Base-by-base conservation (phyloP, 30 jellyfish, hydroid and myxozoan species). In the Euphysa ruthae region DNA sequence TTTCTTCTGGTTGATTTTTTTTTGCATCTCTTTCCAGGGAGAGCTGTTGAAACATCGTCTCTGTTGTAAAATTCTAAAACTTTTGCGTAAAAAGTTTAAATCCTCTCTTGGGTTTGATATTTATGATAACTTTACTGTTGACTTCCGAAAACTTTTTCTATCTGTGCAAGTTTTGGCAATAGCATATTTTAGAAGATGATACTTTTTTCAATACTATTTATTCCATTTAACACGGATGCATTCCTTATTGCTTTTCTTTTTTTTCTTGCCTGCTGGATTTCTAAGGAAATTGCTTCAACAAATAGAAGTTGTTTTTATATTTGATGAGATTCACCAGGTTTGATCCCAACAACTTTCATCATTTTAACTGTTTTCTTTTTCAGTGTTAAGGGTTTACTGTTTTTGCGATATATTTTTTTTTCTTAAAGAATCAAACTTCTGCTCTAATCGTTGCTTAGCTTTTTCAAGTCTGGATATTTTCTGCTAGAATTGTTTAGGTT, bases 401-500 rank as follows among this genome's bases (percentile, higher is more conserved):
- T n/a, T n/a, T n/a, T n/a, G n/a, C n/a, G n/a, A n/a, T n/a, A n/a
- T n/a, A n/a, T n/a, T n/a, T 38, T 38, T 38, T 38, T 38, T 38
- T n/a, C 54, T 38, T 38, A 38, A 38, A 13, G 54, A 38, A 38
- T 38, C 54, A 38, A 13, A 38, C 54, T 38, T 38, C n/a, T 12
- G n/a, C 54, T n/a, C 54, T 12, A 38, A 12, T 38, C n/a, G 14
- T n/a, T n/a, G 14, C n/a, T 38, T 38, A 12, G 54, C 44, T 70
- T 79, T 52, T 69, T n/a, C 22, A 79, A 32, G 54, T 79, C 71
- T 24, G 55, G 21, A 7, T 69, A 63, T 12, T 85, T 42, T 79
- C 80, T 58, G 35, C 71, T 85, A 4, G 93, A 84, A 30, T 79
- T 79, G 58, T 79, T 79, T 23, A 69, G 70, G 52, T 85, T 18